Percentiles rank a stretch among this genome's conserved stretches.
These are phyloP conservation scores for Pseudopipra pipra DNA, from an alignment of 2,113 vertebrate species.

Conservation along the genomic window DNA sequence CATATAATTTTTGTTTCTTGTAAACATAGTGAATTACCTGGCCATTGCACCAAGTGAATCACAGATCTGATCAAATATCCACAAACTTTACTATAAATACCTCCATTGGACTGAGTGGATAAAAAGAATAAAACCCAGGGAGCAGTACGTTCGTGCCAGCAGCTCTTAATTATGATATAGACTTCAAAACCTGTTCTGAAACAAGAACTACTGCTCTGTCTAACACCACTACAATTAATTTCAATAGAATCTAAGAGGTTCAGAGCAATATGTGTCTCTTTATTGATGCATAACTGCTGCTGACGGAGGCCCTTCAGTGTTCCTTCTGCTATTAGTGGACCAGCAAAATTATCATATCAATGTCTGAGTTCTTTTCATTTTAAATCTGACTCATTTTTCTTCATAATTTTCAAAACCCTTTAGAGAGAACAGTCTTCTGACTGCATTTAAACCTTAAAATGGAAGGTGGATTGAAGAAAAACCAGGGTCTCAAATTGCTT, in stretches of 20 bases:
- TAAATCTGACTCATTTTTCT: not conserved
- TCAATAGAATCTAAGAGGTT: not conserved
- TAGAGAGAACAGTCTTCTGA: not conserved
- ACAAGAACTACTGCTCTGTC: not conserved
- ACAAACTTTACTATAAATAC: not conserved
- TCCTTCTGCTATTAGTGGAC: not conserved
- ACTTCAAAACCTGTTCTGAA: not conserved
- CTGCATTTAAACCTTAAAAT: not conserved
- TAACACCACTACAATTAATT: not conserved
- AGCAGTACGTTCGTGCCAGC: not conserved
- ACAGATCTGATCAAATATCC: not conserved
- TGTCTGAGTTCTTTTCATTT: not conserved
- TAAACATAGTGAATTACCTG: not conserved
- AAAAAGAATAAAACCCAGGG: not conserved
- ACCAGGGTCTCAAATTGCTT: accelerated
- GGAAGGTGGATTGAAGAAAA: not conserved
- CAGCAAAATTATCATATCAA: not conserved
- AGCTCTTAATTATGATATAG: not conserved
- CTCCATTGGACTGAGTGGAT: not conserved
- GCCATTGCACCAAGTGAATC: not conserved
- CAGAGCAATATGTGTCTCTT: not conserved
- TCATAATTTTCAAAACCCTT: not conserved
- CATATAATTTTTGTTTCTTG: not conserved
- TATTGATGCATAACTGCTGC: not conserved
- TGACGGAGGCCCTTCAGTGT: not conserved